phyloP scores from a whole-genome alignment of 2,888 invertebrate genomes.

The Ichneumon xanthorius region DNA sequence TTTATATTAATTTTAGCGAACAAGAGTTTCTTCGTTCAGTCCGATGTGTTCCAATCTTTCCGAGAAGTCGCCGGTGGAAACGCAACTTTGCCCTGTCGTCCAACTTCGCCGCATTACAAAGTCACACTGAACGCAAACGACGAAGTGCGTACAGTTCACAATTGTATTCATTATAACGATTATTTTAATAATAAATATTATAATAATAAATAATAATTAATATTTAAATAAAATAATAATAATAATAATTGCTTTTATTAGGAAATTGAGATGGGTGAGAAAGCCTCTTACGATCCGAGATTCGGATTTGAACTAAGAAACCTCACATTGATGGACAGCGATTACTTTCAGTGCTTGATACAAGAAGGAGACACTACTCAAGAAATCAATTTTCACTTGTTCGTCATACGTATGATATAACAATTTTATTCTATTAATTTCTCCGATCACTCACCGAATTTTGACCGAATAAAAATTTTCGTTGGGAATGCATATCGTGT shows the following conservation, averaged over 20 bases:
- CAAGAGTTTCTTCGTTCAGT: slow-evolving; percentile 84
- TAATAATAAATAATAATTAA: too few relatives aligned
- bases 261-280: slow-evolving; percentile 77
- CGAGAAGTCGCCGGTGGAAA: slow-evolving; percentile 80
- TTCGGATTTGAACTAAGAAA: slow-evolving; percentile 84
- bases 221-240: too few relatives aligned
- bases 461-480: background rate
- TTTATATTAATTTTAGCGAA: slow-evolving; percentile 83
- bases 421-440: background rate
- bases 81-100: slow-evolving; percentile 88
- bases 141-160: slow-evolving; percentile 45
- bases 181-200: too few relatives aligned
- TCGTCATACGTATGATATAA: slow-evolving; percentile 63
- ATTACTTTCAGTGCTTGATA: slow-evolving; percentile 68
- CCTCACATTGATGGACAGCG: slow-evolving; percentile 78
- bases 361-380: slow-evolving; percentile 11
- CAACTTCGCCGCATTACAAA: slow-evolving; percentile 87
- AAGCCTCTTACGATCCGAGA: slow-evolving; percentile 84
- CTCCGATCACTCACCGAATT: background rate
- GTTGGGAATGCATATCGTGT: too few relatives aligned
- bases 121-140: slow-evolving; percentile 80
- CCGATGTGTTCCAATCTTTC: slow-evolving; percentile 63
- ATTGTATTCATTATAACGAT: background rate
- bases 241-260: slow-evolving; percentile 39
- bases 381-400: slow-evolving; percentile 54